Base-by-base conservation (phyloP, 2,797 vertebrate species). In the Micromesistius poutassou region DNA sequence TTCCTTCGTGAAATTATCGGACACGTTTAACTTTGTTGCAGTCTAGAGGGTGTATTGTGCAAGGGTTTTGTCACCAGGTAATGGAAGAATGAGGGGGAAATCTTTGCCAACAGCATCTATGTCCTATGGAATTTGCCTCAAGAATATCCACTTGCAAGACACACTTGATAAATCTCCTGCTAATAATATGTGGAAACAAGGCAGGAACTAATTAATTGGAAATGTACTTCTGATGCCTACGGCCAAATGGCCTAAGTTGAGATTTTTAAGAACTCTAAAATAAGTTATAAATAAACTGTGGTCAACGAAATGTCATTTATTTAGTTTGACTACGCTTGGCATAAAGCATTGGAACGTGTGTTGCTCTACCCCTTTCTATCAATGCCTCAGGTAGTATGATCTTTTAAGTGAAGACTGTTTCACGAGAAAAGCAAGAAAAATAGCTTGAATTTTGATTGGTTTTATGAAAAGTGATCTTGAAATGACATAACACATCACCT, bases 161-260 rank as follows among this genome's bases (percentile, higher is more conserved):
- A 83, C 74, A 75, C 83, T 79, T 84, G 88, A 85, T 82, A 68
- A 83, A 75, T 83, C 85, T 70, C 42, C 46, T 33, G 78, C 78
- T 71, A 75, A 79, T 66, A 72, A 72, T 36, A 76, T n/a, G 73
- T 66, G 78, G 85, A 55, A 22, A 55, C 86, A 74, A 76, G 70
- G 83, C 46, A 76, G 78, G 89, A 90, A 90, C 84, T 88, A 91
- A 92, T 92, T 91, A 92, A 90, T 87, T 78, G 85, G 85, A 90
- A 90, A 88, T 91, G 90, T 89, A 87, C 82, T 87, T 85, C 79
- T 71, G 82, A 83, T 84, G 80, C 72, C 78, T 8, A 82, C 81
- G 77, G 87, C 83, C 78, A 82, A 87, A 87, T 72, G 79, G 46
- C 80, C 81, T 80, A 79, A 89, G 86, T 89, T 89, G 79, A 79